Percentiles rank a stretch among this genome's conserved stretches.
Conservation (phyloP, 2,797 vertebrate genomes). For the Sebastes taczanowskii region DNA sequence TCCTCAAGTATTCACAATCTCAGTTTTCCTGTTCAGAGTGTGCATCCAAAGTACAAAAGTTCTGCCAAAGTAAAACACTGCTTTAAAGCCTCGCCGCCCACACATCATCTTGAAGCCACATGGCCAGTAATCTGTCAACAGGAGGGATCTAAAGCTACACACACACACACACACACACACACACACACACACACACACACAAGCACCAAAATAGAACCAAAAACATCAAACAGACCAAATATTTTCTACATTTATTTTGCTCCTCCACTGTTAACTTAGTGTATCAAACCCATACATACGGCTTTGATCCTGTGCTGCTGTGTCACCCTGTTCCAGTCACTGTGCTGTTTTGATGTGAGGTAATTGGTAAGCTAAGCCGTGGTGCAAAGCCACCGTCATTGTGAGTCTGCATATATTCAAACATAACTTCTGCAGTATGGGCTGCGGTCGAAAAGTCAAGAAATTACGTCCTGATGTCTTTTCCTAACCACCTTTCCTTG, state of each 20-base stretch:
- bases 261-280: not conserved
- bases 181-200: not conserved
- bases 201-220: slow-evolving; percentile 8
- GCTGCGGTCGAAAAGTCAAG: not conserved
- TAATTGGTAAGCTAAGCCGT: not conserved
- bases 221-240: not conserved
- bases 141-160: slow-evolving; percentile 11
- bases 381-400: not conserved
- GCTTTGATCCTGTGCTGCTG: not conserved
- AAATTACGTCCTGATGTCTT: too few relatives aligned
- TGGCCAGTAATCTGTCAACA: slow-evolving; percentile 43
- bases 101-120: slow-evolving; percentile 60
- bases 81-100: slow-evolving; percentile 27
- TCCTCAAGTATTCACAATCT: not conserved
- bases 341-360: not conserved
- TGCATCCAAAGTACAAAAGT: slow-evolving; percentile 14
- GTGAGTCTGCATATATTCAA: not conserved
- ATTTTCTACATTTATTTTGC: not conserved
- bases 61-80: slow-evolving; percentile 31
- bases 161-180: slow-evolving; percentile 11
- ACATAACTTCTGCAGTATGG: not conserved
- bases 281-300: not conserved
- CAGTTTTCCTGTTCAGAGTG: not conserved
- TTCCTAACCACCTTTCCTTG: too few relatives aligned
- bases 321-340: not conserved